These are phyloP conservation scores for Ophion slaviceki DNA, from an alignment of 2,888 invertebrate genomes.

Conservation along the genomic window DNA sequence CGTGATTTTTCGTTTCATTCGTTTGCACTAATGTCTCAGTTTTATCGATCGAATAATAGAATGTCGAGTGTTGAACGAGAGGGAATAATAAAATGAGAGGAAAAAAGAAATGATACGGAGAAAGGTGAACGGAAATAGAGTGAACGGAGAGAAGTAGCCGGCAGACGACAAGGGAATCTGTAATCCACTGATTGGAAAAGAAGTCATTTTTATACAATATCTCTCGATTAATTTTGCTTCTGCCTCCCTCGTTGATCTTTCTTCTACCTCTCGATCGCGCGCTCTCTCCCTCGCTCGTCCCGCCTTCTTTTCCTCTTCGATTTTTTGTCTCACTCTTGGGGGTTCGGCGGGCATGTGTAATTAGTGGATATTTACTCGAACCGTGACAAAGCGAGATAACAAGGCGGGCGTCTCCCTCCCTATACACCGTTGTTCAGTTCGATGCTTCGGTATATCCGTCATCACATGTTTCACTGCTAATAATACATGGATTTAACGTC, in stretches of 20 bases:
- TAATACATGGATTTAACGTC: constrained; percentile 20
- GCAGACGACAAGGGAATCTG: constrained; percentile 7
- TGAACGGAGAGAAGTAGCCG: constrained; percentile 4
- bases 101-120: not conserved
- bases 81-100: not conserved
- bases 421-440: constrained; percentile 33
- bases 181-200: constrained; percentile 38
- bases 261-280: not conserved
- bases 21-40: constrained; percentile 7
- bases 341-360: constrained; percentile 57
- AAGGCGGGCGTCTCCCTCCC: constrained; percentile 17
- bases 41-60: constrained; percentile 36
- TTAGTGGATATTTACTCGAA: constrained; percentile 64
- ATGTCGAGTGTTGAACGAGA: constrained; percentile 17
- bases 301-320: not conserved
- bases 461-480: constrained; percentile 35
- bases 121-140: not conserved
- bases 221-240: not conserved
- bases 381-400: constrained; percentile 63
- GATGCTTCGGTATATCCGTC: constrained; percentile 50
- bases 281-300: not conserved
- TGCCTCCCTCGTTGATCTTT: not conserved
- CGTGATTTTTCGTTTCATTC: no score
- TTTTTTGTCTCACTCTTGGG: constrained; percentile 10
- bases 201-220: constrained; percentile 12